A percentile compares a stretch with the other conserved stretches of the same genome.
Conservation (phyloP, 1,140 invertebrate genomes). For the Probaryconus sp. region DNA sequence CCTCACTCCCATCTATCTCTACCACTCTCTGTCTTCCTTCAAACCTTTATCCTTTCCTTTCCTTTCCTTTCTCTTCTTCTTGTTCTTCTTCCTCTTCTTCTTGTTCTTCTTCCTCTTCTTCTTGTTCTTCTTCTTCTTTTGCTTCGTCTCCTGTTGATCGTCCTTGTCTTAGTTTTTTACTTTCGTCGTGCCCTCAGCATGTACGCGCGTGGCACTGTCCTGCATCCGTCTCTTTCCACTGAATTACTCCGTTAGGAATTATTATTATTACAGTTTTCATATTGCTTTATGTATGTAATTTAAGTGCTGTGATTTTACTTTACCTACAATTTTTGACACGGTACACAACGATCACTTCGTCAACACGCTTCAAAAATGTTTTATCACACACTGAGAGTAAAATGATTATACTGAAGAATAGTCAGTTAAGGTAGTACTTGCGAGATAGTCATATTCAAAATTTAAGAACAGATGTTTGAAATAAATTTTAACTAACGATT, state of each 20-base stretch:
- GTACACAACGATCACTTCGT: too few species aligned
- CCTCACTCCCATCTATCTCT: conserved; percentile 19
- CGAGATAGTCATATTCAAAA: too few species aligned
- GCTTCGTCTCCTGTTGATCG: too few species aligned
- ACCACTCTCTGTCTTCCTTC: not conserved
- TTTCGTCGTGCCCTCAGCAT: conserved; percentile 15
- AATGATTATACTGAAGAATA: too few species aligned
- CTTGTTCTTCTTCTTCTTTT: conserved; percentile 16
- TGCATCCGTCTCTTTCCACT: conserved; percentile 36
- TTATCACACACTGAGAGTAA: too few species aligned
- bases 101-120: conserved; percentile 25
- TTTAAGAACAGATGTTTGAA: too few species aligned
- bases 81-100: not conserved
- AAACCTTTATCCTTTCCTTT: not conserved
- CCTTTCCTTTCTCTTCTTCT: conserved; percentile 22
- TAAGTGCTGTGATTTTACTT: not conserved
- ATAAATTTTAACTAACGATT: too few species aligned
- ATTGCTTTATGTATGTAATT: conserved; percentile 28
- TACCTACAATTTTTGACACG: too few species aligned
- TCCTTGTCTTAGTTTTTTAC: too few species aligned
- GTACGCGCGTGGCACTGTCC: conserved; percentile 21
- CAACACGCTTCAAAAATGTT: too few species aligned
- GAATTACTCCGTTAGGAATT: conserved; percentile 38
- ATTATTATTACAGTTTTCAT: conserved; percentile 49
- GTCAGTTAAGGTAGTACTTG: too few species aligned